Evolutionary conservation across 2,797 vertebrate genomes (phyloP), one percentile per base, ranked within the genome.

Genomic region (Parambassis ranga): DNA sequence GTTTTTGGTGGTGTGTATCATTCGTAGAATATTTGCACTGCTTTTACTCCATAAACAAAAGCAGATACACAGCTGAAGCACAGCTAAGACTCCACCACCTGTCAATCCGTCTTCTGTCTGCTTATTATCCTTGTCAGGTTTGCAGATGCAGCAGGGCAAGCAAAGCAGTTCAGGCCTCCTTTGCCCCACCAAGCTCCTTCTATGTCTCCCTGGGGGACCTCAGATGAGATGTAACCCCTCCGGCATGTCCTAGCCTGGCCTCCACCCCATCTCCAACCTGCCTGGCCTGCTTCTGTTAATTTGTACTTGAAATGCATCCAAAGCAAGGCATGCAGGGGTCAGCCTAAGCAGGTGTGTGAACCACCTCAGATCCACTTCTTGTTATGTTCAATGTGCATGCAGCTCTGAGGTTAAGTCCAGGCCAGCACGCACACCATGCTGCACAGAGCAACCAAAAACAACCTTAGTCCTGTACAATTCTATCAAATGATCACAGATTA

Each of bases 81-180:
- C 33, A 10, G 32, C 36, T 49, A 19, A 62, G 0, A 37, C 14
- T 4, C 10, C 42, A 20, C 10, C 18, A 28, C 43, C 16, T 22
- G 39, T 67, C 56, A 55, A 31, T 52, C 66, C 32, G 14, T 52
- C 28, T 47, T 60, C 22, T 3, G 10, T 11, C 5, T 55, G 9
- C 39, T 79, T 63, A 46, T 68, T 65, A 67, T 62, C 43, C 35
- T 22, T 68, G 65, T 73, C 56, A 67, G 63, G 41, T 22, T 5
- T 61, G 33, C 50, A 55, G 57, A 7, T 39, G 41, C 33, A 70
- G 52, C 49, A 65, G 63, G 14, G 15, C 2, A 7, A 62, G 28
- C 43, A 15, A 18, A 59, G 50, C 26, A 18, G 58, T 41, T 63
- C 31, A 46, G 23, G 16, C 20, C 32, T 38, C 31, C 48, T 39